phyloP scores from a whole-genome alignment of 2,888 invertebrate species.

The Dichetophora obliterata region DNA sequence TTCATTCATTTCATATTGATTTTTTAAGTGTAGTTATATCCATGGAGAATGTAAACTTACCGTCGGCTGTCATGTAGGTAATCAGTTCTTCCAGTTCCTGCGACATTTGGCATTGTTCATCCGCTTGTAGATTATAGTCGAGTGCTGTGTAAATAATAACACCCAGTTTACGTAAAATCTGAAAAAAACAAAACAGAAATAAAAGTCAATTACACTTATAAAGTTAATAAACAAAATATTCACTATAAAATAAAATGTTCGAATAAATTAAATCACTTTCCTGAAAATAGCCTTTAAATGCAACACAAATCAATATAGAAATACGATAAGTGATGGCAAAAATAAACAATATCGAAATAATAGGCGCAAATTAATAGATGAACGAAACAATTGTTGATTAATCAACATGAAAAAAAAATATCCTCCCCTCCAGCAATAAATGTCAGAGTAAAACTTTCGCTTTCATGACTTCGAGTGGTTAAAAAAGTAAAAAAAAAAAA shows the following conservation, averaged over 20 bases:
- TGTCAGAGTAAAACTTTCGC: constrained; percentile 27
- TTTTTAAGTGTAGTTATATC: no score
- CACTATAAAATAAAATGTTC: neutral
- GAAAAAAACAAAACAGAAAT: constrained; percentile 61
- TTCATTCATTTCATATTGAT: no score
- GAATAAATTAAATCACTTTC: neutral
- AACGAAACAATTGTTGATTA: constrained; percentile 10
- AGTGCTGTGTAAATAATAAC: constrained; percentile 88
- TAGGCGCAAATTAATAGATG: neutral
- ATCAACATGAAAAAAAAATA: neutral
- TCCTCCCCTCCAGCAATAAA: neutral
- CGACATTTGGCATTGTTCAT: constrained; percentile 89
- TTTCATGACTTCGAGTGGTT: constrained; percentile 8
- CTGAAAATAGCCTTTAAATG: neutral
- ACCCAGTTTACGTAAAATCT: constrained; percentile 86
- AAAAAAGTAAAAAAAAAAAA: constrained; percentile 1
- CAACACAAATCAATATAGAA: neutral
- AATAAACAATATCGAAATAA: neutral
- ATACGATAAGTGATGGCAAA: neutral
- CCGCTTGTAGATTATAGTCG: constrained; percentile 87
- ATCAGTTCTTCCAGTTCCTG: constrained; percentile 88
- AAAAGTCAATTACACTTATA: neutral
- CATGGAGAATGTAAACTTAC: constrained; percentile 65
- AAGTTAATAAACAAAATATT: neutral
- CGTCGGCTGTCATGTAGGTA: constrained; percentile 84